phyloP scores from a whole-genome alignment of 2,797 vertebrate species.

The Betta splendens region DNA sequence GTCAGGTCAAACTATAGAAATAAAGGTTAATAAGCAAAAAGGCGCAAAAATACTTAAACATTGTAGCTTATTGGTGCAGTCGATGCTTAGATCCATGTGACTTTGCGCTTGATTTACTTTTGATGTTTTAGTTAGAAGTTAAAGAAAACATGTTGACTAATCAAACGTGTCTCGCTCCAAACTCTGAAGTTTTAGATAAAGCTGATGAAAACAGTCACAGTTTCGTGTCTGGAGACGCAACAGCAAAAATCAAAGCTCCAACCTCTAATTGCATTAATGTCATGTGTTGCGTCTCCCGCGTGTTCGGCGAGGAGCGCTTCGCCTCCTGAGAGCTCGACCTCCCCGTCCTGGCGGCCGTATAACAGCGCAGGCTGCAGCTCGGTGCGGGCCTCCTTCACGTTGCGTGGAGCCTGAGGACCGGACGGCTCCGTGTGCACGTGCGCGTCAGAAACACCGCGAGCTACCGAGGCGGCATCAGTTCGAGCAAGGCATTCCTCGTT shows the following conservation, averaged over 20 bases:
- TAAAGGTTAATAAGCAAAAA: too few relatives aligned
- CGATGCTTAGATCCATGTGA: constrained; percentile 9
- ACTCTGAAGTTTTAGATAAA: neutral
- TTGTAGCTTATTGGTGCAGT: constrained; percentile 13
- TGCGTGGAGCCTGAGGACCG: constrained; percentile 49
- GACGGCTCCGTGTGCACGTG: constrained; percentile 21
- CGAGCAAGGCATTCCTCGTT: constrained; percentile 79
- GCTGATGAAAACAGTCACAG: constrained; percentile 2
- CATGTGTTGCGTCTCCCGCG: constrained; percentile 76
- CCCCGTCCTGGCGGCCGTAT: constrained; percentile 79
- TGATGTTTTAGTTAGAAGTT: neutral
- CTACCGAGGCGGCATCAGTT: constrained; percentile 71
- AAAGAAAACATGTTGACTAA: constrained; percentile 14
- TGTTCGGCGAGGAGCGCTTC: constrained; percentile 69
- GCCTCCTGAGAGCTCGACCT: constrained; percentile 70
- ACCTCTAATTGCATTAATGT: constrained; percentile 76
- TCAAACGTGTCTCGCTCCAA: neutral
- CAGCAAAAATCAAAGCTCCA: constrained; percentile 65
- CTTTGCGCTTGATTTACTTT: too few relatives aligned
- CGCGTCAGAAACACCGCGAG: constrained; percentile 53
- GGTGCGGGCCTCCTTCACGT: constrained; percentile 54
- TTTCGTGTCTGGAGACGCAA: constrained; percentile 27
- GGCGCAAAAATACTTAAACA: constrained; percentile 18
- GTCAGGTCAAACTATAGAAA: constrained; percentile 3
- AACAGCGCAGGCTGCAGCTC: constrained; percentile 75